phyloP scores from a whole-genome alignment of 2,113 vertebrate species.

The Mesitornis unicolor region DNA sequence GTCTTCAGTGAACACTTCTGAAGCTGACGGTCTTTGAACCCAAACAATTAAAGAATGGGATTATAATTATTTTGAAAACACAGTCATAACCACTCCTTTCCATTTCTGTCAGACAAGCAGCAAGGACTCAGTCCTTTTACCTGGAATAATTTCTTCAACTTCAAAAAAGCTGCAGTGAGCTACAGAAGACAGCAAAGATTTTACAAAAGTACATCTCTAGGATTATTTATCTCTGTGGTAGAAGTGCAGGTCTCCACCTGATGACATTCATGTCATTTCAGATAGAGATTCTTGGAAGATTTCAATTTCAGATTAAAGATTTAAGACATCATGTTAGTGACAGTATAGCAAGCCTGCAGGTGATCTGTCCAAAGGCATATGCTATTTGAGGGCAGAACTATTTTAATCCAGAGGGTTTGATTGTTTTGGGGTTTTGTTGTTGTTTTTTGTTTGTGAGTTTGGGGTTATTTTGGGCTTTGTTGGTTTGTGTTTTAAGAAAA shows the following conservation, averaged over 20 bases:
- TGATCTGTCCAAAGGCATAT: background rate
- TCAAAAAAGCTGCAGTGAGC: background rate
- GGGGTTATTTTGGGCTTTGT: too few relatives aligned
- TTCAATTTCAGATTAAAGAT: slow-evolving; percentile 10
- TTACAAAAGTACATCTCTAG: background rate
- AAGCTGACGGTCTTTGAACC: background rate
- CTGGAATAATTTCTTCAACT: background rate
- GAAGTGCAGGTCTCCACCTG: background rate
- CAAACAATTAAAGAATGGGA: background rate
- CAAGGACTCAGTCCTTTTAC: background rate
- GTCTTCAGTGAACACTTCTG: background rate
- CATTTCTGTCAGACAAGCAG: background rate
- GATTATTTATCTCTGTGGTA: background rate
- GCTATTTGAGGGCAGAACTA: background rate
- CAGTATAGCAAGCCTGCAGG: background rate
- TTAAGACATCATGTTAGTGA: background rate
- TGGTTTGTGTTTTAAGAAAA: background rate
- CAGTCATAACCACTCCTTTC: background rate
- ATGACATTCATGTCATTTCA: background rate
- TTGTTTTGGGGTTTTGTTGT: background rate
- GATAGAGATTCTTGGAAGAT: background rate
- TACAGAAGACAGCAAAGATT: background rate
- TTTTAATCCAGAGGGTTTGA: background rate
- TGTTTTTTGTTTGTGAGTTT: too few relatives aligned
- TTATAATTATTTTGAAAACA: background rate